These are phyloP conservation scores for Camelus bactrianus DNA, from an alignment of 2,113 vertebrate genomes.

Conservation along the genomic window DNA sequence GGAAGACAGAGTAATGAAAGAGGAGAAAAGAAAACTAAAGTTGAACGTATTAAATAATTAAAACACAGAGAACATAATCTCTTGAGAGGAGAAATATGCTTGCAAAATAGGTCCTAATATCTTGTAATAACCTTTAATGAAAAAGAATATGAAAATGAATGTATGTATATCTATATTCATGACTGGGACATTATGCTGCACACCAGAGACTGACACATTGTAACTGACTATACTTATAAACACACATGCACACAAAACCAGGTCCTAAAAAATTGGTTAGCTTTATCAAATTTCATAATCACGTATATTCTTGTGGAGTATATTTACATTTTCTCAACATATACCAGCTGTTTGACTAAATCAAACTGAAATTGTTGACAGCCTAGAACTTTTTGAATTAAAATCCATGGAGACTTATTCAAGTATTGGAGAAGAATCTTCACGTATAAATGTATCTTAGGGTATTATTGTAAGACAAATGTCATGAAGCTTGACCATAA, in stretches of 20 bases:
- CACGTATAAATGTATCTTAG: not conserved
- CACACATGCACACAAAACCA: not conserved
- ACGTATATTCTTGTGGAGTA: not conserved
- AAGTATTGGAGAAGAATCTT: not conserved
- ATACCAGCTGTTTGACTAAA: not conserved
- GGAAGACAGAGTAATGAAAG: not conserved
- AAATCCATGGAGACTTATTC: not conserved
- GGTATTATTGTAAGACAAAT: not conserved
- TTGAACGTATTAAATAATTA: not conserved
- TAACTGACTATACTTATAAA: too few species aligned
- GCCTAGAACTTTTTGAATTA: not conserved
- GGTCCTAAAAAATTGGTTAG: not conserved
- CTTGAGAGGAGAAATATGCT: not conserved
- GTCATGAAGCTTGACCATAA: not conserved
- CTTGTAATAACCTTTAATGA: too few species aligned
- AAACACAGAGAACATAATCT: not conserved
- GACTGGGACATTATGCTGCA: too few species aligned
- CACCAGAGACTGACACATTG: too few species aligned
- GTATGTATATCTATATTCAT: too few species aligned
- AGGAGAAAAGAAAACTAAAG: not conserved
- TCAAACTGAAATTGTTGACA: not conserved
- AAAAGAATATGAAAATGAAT: too few species aligned
- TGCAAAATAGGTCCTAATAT: not conserved
- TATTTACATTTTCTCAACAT: not conserved
- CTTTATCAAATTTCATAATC: not conserved